phyloP scores from a whole-genome alignment of 2,113 vertebrate species.

The Chrysemys picta region DNA sequence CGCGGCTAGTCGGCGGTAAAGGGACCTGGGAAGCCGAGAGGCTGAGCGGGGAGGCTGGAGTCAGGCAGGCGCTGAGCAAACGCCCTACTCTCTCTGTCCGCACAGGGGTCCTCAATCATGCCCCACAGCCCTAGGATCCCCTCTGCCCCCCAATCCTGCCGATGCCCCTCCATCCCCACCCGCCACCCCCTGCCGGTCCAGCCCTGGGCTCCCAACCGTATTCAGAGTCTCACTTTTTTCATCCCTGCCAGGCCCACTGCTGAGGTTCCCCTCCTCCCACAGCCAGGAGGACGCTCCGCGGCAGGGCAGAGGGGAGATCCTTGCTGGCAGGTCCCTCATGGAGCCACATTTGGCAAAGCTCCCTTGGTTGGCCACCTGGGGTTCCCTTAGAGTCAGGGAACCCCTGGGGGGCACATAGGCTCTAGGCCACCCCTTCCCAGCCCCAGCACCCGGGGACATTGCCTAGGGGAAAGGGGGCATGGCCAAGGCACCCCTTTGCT shows the following conservation, averaged over 20 bases:
- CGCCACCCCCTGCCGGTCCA: not conserved
- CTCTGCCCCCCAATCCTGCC: accelerated
- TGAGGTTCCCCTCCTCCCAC: not conserved
- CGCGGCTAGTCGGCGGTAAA: not conserved
- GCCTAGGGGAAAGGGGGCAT: not conserved
- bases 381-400: not conserved
- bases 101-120: not conserved
- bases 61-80: not conserved
- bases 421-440: not conserved
- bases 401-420: not conserved
- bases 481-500: not conserved
- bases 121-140: not conserved
- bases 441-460: not conserved
- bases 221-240: not conserved
- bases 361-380: not conserved
- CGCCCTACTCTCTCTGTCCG: not conserved
- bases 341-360: not conserved
- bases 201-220: not conserved
- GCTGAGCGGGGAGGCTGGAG: not conserved
- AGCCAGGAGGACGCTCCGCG: not conserved
- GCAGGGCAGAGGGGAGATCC: not conserved
- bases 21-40: not conserved
- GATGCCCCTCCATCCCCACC: accelerated
- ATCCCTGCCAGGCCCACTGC: not conserved
- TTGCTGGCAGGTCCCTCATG: not conserved